These are phyloP conservation scores for Melinopterus prodromus DNA, from an alignment of 2,888 invertebrate genomes.

Conservation along the genomic window DNA sequence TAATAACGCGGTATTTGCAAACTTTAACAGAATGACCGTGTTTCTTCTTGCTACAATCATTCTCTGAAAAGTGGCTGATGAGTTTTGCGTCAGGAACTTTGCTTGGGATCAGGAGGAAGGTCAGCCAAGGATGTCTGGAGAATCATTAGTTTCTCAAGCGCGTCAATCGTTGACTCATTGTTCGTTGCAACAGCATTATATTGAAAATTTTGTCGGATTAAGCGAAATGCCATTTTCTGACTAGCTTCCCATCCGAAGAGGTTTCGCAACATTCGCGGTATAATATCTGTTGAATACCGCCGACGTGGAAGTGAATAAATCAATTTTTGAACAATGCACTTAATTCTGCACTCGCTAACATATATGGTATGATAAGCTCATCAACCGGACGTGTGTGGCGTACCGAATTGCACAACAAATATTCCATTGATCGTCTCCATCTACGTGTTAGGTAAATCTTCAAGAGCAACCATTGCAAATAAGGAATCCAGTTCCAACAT, in stretches of 20 bases:
- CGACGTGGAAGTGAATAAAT: not conserved
- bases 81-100: not conserved
- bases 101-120: not conserved
- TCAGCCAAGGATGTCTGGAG: not conserved
- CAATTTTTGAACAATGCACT: constrained; percentile 4
- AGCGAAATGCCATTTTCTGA: not conserved
- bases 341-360: not conserved
- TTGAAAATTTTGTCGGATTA: not conserved
- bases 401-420: not conserved
- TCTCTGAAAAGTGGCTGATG: not conserved
- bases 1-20: not conserved
- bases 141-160: not conserved
- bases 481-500: not conserved
- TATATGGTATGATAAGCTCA: constrained; percentile 4
- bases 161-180: not conserved
- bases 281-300: not conserved
- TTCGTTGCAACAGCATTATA: not conserved
- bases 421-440: not conserved
- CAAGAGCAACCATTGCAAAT: not conserved
- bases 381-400: not conserved
- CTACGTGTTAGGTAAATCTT: not conserved
- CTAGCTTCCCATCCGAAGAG: not conserved
- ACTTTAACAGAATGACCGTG: not conserved
- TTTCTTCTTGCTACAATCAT: not conserved
- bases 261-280: not conserved